Conservation (phyloP, 2,888 invertebrate species). For the Synergus umbraculus region DNA sequence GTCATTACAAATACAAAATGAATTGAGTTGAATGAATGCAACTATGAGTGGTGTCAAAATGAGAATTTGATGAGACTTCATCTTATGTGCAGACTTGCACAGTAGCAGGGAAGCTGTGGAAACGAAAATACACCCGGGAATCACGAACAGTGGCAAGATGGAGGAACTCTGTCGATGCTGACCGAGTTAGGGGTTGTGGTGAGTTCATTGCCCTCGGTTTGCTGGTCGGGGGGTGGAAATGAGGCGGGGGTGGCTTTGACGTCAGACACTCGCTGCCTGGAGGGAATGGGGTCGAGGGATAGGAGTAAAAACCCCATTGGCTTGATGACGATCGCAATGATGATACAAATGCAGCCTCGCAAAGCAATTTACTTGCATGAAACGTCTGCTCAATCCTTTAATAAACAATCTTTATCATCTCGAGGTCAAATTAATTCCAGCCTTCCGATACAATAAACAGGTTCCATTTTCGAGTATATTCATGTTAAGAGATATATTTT, state of each 20-base stretch:
- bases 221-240: conserved; percentile 51
- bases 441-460: background rate
- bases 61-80: background rate
- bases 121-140: conserved; percentile 31
- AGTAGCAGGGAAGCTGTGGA: conserved; percentile 22
- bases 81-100: background rate
- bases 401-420: background rate
- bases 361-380: conserved; percentile 23
- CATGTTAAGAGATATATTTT: too few species aligned
- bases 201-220: conserved; percentile 67
- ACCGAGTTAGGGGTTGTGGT: conserved; percentile 75
- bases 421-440: background rate
- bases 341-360: background rate
- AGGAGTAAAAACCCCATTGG: conserved; percentile 56
- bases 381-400: conserved; percentile 1
- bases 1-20: too few species aligned
- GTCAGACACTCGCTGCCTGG: conserved; percentile 57
- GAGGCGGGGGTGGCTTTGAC: conserved; percentile 56
- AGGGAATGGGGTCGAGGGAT: conserved; percentile 49
- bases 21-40: too few species aligned
- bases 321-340: conserved; percentile 29
- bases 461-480: too few species aligned
- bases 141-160: conserved; percentile 33
- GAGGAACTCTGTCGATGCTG: conserved; percentile 65
- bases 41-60: background rate